Base-by-base conservation (phyloP, 2,888 invertebrate genomes). In the Ophraella communa region DNA sequence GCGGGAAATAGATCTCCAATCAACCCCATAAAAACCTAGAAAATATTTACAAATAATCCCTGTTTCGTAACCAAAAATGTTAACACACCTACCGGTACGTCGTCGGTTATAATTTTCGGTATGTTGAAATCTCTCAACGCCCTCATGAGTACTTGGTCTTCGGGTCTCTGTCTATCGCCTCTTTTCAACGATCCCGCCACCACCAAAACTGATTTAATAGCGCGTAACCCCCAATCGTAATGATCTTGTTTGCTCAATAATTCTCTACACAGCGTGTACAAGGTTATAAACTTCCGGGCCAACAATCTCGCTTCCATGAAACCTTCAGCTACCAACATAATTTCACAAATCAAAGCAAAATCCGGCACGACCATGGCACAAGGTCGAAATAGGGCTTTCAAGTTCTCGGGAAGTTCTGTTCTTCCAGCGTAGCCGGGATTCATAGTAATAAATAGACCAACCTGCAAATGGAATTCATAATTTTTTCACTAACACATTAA, bases 321-420 rank as follows among this genome's bases (percentile, higher is more conserved):
- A 35, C 71, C 97, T 83, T 97, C 96, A 4, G 95, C 95, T 11
- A 95, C 95, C 84, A 97, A 87, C 95, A 96, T 96, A 80, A 97
- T 97, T 85, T 97, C 96, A 82, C 95, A 95, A 80, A 97, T 97
- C 76, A 97, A 81, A 74, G 95, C 96, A 82, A 96, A 95, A 83
- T 97, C 97, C 0, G 97, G 97, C 11, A 97, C 96, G 10, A 97
- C 96, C 97, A 97, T 97, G 62, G 96, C 96, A 80, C 96, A 97
- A 0, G 97, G 96, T 77, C 96, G 85, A 76, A 90, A 90, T 7
- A 90, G 77, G 2, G 90, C 89, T 77, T 90, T 83, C 85, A 79
- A 87, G 82, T 95, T 95, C 81, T 95, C 95, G 0, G 95, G 95
- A 56, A 95, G 83, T 80, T 95, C 95, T 0, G 94, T 93, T 71